These are phyloP conservation scores for Thera obeliscata DNA, from an alignment of 2,888 invertebrate genomes.

Conservation along the genomic window DNA sequence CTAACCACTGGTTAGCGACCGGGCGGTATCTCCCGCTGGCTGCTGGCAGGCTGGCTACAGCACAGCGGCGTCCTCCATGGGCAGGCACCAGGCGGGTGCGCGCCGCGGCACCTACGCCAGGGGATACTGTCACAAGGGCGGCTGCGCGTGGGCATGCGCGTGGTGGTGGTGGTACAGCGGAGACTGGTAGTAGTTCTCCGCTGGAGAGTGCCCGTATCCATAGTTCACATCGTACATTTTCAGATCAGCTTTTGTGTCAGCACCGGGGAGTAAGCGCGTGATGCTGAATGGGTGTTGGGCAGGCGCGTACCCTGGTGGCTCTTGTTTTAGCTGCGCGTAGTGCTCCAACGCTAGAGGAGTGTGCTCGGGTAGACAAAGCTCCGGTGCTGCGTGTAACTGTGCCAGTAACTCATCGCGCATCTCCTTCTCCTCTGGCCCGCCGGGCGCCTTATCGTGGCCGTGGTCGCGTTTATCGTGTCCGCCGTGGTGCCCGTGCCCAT, in stretches of 20 bases:
- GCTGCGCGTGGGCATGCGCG: slow-evolving; percentile 89
- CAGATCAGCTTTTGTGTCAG: slow-evolving; percentile 94
- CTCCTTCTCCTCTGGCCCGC: slow-evolving; percentile 75
- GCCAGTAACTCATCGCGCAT: slow-evolving; percentile 88
- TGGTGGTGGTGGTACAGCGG: slow-evolving; percentile 89
- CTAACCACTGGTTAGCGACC: slow-evolving; percentile 5
- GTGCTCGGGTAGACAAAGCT: slow-evolving; percentile 86
- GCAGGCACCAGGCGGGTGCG: slow-evolving; percentile 61
- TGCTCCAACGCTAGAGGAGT: slow-evolving; percentile 85
- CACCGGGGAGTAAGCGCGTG: slow-evolving; percentile 94
- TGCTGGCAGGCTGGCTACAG: slow-evolving; percentile 46
- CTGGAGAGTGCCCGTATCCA: slow-evolving; percentile 82
- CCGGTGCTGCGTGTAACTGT: slow-evolving; percentile 88
- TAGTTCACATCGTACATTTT: slow-evolving; percentile 95
- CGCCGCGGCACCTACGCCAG: slow-evolving; percentile 89
- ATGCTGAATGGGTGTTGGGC: slow-evolving; percentile 97
- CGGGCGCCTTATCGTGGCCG: slow-evolving; percentile 84
- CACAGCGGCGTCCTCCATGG: slow-evolving; percentile 51
- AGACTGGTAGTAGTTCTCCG: slow-evolving; percentile 93
- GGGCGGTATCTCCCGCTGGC: slow-evolving; percentile 10
- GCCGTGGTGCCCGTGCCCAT: slow-evolving; percentile 70
- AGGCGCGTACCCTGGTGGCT: slow-evolving; percentile 91
- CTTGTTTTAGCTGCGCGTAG: slow-evolving; percentile 90
- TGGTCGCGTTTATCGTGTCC: slow-evolving; percentile 81
- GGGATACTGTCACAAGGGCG: slow-evolving; percentile 97